A percentile compares a stretch with the other conserved stretches of the same genome.
Evolutionary conservation across 2,113 vertebrate species (phyloP).

Genomic region (Cyanoderma ruficeps): DNA sequence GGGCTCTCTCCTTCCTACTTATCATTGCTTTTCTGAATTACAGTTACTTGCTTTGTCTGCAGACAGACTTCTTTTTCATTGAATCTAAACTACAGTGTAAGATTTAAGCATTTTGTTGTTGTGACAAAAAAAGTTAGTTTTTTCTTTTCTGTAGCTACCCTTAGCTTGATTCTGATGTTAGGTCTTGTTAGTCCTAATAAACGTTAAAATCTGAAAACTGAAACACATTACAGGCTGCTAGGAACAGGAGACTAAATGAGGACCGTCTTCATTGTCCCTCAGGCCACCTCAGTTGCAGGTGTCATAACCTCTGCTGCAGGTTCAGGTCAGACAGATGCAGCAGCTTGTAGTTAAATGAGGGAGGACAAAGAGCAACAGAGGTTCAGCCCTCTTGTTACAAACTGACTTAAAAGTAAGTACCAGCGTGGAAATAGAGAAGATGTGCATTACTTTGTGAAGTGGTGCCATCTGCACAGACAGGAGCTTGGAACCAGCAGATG

Average conservation of each 20-base stretch:
- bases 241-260: not conserved
- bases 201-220: not conserved
- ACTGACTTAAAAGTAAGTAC: not conserved
- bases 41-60: not conserved
- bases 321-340: not conserved
- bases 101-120: not conserved
- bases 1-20: not conserved
- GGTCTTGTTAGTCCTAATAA: not conserved
- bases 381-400: not conserved
- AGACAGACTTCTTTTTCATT: not conserved
- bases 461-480: not conserved
- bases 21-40: not conserved
- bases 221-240: not conserved
- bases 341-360: not conserved
- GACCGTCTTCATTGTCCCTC: not conserved
- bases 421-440: not conserved
- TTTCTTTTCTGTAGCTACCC: not conserved
- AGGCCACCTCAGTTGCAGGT: not conserved
- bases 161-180: not conserved
- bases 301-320: fast-evolving
- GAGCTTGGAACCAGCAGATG: not conserved
- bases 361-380: not conserved
- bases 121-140: not conserved
- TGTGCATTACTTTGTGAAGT: not conserved
- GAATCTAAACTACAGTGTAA: not conserved